Percentiles rank a stretch among this genome's conserved stretches.
Evolutionary conservation across 2,888 invertebrate species (phyloP).

Genomic region (Lysandra bellargus): DNA sequence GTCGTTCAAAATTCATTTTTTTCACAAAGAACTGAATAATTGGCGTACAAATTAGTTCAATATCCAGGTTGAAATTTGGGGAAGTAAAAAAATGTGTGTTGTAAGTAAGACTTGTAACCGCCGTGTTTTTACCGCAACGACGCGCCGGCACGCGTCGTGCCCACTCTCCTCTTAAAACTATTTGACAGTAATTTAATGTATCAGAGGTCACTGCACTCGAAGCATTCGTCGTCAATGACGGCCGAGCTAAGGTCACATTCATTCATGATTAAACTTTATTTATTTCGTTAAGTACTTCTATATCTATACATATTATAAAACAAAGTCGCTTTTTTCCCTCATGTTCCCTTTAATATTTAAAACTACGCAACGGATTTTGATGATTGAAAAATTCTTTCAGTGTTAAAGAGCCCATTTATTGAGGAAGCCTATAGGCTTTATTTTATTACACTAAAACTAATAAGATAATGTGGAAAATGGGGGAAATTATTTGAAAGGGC

Average conservation of each 20-base stretch:
- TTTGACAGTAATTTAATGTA: conserved; percentile 10
- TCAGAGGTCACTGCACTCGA: neutral
- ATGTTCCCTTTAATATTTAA: too few species aligned
- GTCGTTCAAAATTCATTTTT: neutral
- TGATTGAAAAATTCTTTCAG: too few species aligned
- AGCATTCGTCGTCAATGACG: neutral
- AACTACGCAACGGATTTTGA: too few species aligned
- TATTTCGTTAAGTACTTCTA: neutral
- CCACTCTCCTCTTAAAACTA: conserved; percentile 1
- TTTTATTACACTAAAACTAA: too few species aligned
- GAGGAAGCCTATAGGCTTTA: too few species aligned
- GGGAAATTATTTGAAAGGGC: too few species aligned
- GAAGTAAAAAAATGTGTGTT: neutral
- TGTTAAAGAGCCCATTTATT: too few species aligned
- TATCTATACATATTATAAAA: too few species aligned
- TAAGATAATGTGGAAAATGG: too few species aligned
- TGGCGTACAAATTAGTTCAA: neutral
- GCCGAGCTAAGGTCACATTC: neutral
- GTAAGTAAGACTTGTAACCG: neutral
- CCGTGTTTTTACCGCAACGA: conserved; percentile 4
- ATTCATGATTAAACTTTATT: neutral
- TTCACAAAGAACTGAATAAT: neutral
- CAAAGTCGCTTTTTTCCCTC: too few species aligned
- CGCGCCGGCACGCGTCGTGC: conserved; percentile 2
- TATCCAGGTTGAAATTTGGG: too few species aligned